phyloP scores from a whole-genome alignment of 2,113 vertebrate species.

The Vidua chalybeata region DNA sequence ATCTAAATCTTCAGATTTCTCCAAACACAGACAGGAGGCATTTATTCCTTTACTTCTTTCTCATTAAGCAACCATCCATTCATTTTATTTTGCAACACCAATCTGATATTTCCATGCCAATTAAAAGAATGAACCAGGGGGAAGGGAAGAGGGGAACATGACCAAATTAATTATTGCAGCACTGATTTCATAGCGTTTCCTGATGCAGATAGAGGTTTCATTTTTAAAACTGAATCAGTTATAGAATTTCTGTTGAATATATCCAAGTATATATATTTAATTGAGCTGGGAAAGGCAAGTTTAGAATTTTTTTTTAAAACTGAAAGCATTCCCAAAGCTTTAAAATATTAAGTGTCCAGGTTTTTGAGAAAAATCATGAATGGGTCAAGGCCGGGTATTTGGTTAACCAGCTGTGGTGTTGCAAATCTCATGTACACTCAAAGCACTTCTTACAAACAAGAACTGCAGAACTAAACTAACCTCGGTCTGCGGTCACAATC shows the following conservation, averaged over 20 bases:
- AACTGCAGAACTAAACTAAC: slow-evolving; percentile 98
- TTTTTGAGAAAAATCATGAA: slow-evolving; percentile 21
- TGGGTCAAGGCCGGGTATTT: slow-evolving; percentile 39
- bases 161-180: slow-evolving; percentile 33
- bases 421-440: slow-evolving; percentile 79
- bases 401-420: slow-evolving; percentile 80
- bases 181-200: slow-evolving; percentile 61
- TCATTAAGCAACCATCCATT: slow-evolving; percentile 76
- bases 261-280: slow-evolving; percentile 46
- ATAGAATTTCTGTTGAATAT: slow-evolving; percentile 36
- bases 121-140: slow-evolving; percentile 31
- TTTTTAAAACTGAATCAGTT: slow-evolving; percentile 29
- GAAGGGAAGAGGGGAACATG: background rate
- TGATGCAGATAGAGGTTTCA: slow-evolving; percentile 43
- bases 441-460: slow-evolving; percentile 79
- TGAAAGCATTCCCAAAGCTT: slow-evolving; percentile 7
- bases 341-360: background rate
- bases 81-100: slow-evolving; percentile 81
- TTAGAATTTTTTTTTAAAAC: background rate
- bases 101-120: slow-evolving; percentile 69
- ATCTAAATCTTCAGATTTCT: slow-evolving; percentile 83
- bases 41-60: slow-evolving; percentile 72
- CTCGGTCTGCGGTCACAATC: slow-evolving; percentile 99
- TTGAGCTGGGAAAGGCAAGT: slow-evolving; percentile 49
- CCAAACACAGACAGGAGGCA: slow-evolving; percentile 75